These are phyloP conservation scores for Drepanosiphum platanoidis DNA, from an alignment of 2,888 invertebrate species.

Conservation along the genomic window DNA sequence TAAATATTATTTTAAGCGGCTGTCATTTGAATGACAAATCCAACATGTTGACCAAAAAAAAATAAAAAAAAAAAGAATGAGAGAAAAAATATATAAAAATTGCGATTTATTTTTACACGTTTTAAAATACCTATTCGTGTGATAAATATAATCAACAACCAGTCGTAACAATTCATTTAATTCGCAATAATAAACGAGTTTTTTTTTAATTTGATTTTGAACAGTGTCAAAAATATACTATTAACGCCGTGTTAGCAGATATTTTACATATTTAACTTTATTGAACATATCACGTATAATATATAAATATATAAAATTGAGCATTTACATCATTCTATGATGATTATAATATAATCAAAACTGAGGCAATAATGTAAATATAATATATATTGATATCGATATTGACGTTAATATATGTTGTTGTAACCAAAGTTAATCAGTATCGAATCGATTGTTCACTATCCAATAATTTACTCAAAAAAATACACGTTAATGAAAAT, in stretches of 20 bases:
- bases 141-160: slow-evolving; percentile 6
- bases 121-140: not conserved
- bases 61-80: not conserved
- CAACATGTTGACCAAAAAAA: slow-evolving; percentile 15
- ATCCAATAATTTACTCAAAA: too few relatives aligned
- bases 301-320: too few relatives aligned
- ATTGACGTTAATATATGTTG: too few relatives aligned
- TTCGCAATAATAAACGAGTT: not conserved
- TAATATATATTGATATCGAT: not conserved
- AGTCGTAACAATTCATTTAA: not conserved
- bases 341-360: too few relatives aligned
- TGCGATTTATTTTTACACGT: not conserved
- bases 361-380: too few relatives aligned
- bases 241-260: not conserved
- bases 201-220: not conserved
- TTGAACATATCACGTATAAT: too few relatives aligned
- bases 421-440: too few relatives aligned
- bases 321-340: too few relatives aligned
- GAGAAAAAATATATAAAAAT: not conserved
- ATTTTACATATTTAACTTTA: not conserved
- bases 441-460: too few relatives aligned
- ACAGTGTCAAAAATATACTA: not conserved
- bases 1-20: slow-evolving; percentile 4
- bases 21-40: not conserved
- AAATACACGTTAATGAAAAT: too few relatives aligned